These are phyloP conservation scores for Candidula unifasciata DNA, from an alignment of 2,888 invertebrate genomes.

Conservation along the genomic window DNA sequence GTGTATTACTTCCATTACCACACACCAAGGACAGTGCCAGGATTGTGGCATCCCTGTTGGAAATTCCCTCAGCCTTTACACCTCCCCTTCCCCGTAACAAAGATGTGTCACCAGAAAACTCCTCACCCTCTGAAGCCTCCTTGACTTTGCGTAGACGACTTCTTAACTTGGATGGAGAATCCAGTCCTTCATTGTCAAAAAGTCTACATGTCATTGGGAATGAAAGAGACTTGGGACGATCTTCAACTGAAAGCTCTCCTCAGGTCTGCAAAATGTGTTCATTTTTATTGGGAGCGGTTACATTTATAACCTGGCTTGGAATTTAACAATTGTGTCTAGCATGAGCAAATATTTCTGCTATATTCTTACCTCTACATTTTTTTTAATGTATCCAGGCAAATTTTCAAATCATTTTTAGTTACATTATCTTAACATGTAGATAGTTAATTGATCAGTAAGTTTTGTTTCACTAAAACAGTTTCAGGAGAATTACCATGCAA, in stretches of 20 bases:
- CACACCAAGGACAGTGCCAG: conserved; percentile 9
- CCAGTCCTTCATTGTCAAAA: conserved; percentile 56
- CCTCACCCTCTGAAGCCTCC: conserved; percentile 55
- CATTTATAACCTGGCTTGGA: no score
- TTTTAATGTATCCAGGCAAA: no score
- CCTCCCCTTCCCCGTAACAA: conserved; percentile 64
- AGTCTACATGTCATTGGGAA: conserved; percentile 39
- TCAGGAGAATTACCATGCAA: no score
- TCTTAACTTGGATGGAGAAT: conserved; percentile 38
- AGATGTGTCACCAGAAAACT: conserved; percentile 57
- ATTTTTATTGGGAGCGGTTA: not conserved
- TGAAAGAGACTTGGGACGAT: not conserved
- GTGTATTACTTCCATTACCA: not conserved
- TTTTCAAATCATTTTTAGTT: no score
- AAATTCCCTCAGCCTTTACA: conserved; percentile 65
- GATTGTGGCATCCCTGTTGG: conserved; percentile 3
- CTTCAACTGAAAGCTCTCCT: conserved; percentile 10
- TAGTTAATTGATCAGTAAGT: no score
- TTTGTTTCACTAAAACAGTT: no score
- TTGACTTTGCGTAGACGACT: conserved; percentile 56
- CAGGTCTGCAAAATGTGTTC: conserved; percentile 25
- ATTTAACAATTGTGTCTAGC: no score
- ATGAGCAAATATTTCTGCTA: no score
- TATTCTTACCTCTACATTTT: no score
- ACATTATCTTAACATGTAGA: no score